These are phyloP conservation scores for Drosophila takahashii DNA, from an alignment of 1,140 invertebrate species.

Conservation along the genomic window DNA sequence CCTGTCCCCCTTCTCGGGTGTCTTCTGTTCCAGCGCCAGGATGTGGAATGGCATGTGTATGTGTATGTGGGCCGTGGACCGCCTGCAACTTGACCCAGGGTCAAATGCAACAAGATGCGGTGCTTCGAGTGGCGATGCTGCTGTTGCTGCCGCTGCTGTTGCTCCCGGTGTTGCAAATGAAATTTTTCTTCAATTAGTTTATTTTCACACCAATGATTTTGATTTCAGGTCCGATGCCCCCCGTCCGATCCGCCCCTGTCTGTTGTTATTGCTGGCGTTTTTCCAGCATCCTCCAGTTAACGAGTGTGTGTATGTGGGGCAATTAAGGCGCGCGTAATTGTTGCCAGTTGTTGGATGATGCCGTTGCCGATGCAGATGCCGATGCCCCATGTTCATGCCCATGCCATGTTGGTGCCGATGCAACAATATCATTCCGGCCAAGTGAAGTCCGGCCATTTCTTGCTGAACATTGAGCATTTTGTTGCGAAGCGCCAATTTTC, in stretches of 20 bases:
- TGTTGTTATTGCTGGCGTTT: slow-evolving; percentile 39
- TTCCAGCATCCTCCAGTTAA: slow-evolving; percentile 50
- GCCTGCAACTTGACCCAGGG: slow-evolving; percentile 73
- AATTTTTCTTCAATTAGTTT: slow-evolving; percentile 83
- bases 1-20: slow-evolving; percentile 17
- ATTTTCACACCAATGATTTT: slow-evolving; percentile 83
- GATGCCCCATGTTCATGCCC: slow-evolving; percentile 20
- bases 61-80: slow-evolving; percentile 2
- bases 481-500: slow-evolving; percentile 71
- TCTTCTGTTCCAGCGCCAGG: slow-evolving; percentile 40
- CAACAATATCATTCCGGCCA: slow-evolving; percentile 40
- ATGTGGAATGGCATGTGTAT: slow-evolving; percentile 8
- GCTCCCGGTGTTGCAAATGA: slow-evolving; percentile 56
- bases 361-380: slow-evolving; percentile 5
- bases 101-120: slow-evolving; percentile 76
- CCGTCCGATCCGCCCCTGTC: slow-evolving; percentile 7
- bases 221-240: slow-evolving; percentile 65
- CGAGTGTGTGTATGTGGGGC: slow-evolving; percentile 53
- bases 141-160: slow-evolving; percentile 1
- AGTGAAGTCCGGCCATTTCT: slow-evolving; percentile 37
- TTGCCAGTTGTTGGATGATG: slow-evolving; percentile 70
- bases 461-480: slow-evolving; percentile 63
- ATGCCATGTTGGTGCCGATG: slow-evolving; percentile 12
- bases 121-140: slow-evolving; percentile 40
- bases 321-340: slow-evolving; percentile 82